Conservation (phyloP, 2,888 invertebrate species). For the Nomada lathburiana region DNA sequence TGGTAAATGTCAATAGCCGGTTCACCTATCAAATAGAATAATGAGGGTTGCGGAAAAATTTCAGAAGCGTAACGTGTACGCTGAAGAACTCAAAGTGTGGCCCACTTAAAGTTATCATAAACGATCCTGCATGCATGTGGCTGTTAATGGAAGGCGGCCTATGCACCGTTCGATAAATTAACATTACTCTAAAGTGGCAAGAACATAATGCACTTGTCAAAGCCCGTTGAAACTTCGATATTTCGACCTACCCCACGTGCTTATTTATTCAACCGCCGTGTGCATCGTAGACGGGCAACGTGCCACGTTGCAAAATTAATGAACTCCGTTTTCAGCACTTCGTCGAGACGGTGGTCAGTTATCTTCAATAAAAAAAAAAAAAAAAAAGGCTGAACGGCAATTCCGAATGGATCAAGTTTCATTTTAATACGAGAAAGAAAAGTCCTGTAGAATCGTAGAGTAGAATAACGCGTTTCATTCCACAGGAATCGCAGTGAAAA, state of each 20-base stretch:
- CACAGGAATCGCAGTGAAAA: constrained; percentile 15
- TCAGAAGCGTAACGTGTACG: neutral
- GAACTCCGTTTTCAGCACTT: constrained; percentile 18
- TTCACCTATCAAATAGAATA: neutral
- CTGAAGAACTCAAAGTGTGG: too few species aligned
- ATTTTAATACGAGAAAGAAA: neutral
- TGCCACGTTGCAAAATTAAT: constrained; percentile 42
- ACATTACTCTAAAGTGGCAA: constrained; percentile 31
- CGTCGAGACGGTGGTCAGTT: neutral
- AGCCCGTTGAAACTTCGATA: constrained; percentile 48
- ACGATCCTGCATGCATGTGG: constrained; percentile 12
- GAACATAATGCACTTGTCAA: constrained; percentile 39
- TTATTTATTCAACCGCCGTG: constrained; percentile 59
- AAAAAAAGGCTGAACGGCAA: too few species aligned
- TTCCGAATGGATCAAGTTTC: neutral
- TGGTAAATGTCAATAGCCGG: too few species aligned
- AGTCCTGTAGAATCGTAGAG: neutral
- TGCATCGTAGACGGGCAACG: neutral
- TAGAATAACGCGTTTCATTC: neutral
- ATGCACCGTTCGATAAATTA: constrained; percentile 33
- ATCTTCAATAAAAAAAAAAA: neutral
- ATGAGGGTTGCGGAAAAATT: neutral
- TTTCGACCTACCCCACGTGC: constrained; percentile 33
- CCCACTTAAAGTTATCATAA: neutral
- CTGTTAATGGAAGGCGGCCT: constrained; percentile 27